These are phyloP conservation scores for Drosophila siamana DNA, from an alignment of 2,888 invertebrate species.

Conservation along the genomic window DNA sequence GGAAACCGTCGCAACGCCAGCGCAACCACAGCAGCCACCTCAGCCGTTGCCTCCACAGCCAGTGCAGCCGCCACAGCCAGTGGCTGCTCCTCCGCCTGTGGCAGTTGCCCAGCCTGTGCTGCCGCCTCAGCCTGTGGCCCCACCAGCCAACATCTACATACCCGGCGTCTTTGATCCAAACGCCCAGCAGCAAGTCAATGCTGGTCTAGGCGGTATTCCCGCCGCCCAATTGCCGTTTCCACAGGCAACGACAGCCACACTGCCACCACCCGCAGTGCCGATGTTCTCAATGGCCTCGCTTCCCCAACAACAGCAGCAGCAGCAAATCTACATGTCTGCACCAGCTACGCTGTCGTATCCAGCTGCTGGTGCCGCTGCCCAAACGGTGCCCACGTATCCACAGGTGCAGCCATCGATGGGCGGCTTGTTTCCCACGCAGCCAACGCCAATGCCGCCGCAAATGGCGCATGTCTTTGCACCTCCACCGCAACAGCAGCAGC, in stretches of 20 bases:
- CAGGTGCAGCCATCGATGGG: constrained; percentile 83
- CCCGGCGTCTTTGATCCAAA: constrained; percentile 74
- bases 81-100: constrained; percentile 28
- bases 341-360: constrained; percentile 80
- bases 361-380: constrained; percentile 64
- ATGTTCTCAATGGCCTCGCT: constrained; percentile 78
- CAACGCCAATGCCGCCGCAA: constrained; percentile 79
- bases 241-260: constrained; percentile 66
- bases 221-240: constrained; percentile 76
- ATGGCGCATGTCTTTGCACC: constrained; percentile 70
- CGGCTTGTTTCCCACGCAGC: constrained; percentile 79
- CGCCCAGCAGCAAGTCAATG: constrained; percentile 26
- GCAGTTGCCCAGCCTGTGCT: constrained; percentile 35
- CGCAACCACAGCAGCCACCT: constrained; percentile 58
- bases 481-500: constrained; percentile 28
- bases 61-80: constrained; percentile 56
- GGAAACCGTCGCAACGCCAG: constrained; percentile 26
- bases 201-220: constrained; percentile 61
- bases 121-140: constrained; percentile 58
- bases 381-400: constrained; percentile 85
- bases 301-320: constrained; percentile 68
- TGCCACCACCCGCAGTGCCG: constrained; percentile 66
- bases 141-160: constrained; percentile 72
- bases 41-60: constrained; percentile 34
- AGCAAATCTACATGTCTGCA: constrained; percentile 82